Conservation (phyloP, 2,113 vertebrate species). For the Hiodon alosoides region DNA sequence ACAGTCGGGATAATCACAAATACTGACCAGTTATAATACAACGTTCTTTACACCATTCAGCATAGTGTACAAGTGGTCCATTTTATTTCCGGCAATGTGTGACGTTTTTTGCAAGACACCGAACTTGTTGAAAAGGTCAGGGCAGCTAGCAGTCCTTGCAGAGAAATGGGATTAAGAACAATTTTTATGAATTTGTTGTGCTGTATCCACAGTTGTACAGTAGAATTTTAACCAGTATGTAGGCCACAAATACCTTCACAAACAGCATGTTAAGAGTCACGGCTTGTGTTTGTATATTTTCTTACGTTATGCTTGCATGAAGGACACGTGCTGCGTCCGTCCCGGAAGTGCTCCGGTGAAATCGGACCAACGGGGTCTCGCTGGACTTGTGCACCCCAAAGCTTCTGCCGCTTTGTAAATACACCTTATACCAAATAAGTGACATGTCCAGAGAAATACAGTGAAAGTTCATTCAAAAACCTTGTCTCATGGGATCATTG, state of each 20-base stretch:
- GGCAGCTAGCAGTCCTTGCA: conserved; percentile 62
- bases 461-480: conserved; percentile 54
- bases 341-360: neutral
- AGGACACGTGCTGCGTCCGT: conserved; percentile 55
- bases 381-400: conserved; percentile 47
- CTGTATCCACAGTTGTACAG: conserved; percentile 34
- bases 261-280: conserved; percentile 58
- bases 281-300: conserved; percentile 56
- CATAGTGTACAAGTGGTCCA: conserved; percentile 11
- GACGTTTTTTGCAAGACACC: neutral
- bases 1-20: conserved; percentile 30
- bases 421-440: conserved; percentile 70
- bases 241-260: conserved; percentile 45
- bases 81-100: neutral
- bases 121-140: conserved; percentile 29
- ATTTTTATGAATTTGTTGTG: conserved; percentile 48
- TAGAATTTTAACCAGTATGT: conserved; percentile 24
- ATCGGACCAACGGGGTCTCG: neutral
- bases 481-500: no score
- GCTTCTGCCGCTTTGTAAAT: conserved; percentile 73
- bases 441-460: conserved; percentile 77
- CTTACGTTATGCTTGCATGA: conserved; percentile 71
- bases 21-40: conserved; percentile 6
- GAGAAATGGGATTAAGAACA: conserved; percentile 52
- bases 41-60: conserved; percentile 9